phyloP scores from a whole-genome alignment of 2,797 vertebrate species.

The Hemibagrus guttatus region DNA sequence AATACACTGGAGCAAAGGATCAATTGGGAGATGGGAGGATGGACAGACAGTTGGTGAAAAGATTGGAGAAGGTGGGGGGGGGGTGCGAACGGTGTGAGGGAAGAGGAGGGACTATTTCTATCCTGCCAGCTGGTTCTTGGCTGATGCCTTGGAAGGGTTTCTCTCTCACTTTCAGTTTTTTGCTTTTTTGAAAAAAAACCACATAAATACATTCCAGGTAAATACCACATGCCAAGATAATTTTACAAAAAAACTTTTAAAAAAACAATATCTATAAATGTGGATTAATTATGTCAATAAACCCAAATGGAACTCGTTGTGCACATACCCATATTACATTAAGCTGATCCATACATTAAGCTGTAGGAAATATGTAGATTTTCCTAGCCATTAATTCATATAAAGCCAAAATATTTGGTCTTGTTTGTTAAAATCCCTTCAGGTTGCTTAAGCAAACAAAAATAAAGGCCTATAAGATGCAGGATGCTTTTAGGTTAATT shows the following conservation, averaged over 20 bases:
- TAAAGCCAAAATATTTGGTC: background rate
- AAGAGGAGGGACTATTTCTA: constrained; percentile 62
- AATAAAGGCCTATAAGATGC: background rate
- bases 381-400: background rate
- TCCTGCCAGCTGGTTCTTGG: constrained; percentile 67
- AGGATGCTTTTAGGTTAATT: background rate
- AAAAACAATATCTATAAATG: background rate
- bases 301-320: background rate
- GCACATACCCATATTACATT: background rate
- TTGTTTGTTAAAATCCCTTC: background rate
- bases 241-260: background rate
- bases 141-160: constrained; percentile 53
- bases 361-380: background rate
- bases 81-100: constrained; percentile 23
- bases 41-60: constrained; percentile 34
- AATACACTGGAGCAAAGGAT: constrained; percentile 67
- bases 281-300: background rate
- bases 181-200: constrained; percentile 8
- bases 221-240: background rate
- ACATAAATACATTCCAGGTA: background rate
- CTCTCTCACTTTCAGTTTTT: constrained; percentile 21
- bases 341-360: too few species aligned
- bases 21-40: constrained; percentile 40
- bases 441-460: background rate
- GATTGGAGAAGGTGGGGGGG: background rate